Evolutionary conservation across 2,888 invertebrate genomes (phyloP).

Genomic region (Yponomeuta plumbellus): DNA sequence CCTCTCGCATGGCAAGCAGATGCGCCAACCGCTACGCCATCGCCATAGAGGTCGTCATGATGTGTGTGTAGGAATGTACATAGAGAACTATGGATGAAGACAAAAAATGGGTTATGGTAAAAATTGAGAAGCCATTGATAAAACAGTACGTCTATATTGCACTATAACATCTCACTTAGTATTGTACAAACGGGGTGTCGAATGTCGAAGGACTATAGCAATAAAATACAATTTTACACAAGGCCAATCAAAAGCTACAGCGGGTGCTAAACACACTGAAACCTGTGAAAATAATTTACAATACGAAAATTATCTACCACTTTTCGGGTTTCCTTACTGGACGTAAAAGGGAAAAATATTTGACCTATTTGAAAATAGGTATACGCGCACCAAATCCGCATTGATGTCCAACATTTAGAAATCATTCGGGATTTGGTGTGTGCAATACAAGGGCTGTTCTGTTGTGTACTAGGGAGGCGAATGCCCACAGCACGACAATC

Average conservation of each 20-base stretch:
- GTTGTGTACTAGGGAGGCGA: neutral
- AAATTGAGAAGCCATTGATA: constrained; percentile 39
- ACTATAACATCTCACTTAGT: constrained; percentile 73
- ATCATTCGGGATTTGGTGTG: too few species aligned
- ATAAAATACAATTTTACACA: constrained; percentile 35
- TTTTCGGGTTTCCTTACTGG: neutral
- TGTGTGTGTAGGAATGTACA: too few species aligned
- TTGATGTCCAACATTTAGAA: too few species aligned
- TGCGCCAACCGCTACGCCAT: too few species aligned
- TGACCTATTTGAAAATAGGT: too few species aligned
- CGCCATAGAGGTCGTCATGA: too few species aligned
- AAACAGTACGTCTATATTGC: constrained; percentile 76
- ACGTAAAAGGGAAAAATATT: too few species aligned
- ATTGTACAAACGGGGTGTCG: constrained; percentile 60
- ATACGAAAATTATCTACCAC: neutral
- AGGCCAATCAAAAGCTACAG: constrained; percentile 43
- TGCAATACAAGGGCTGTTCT: too few species aligned
- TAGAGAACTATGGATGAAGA: neutral
- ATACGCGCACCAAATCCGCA: too few species aligned
- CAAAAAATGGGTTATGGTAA: constrained; percentile 6
- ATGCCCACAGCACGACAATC: neutral
- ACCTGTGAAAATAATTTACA: constrained; percentile 17
- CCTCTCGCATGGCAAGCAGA: too few species aligned
- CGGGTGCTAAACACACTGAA: constrained; percentile 36
- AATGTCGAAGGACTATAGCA: constrained; percentile 14